A percentile compares a stretch with the other conserved stretches of the same genome.
Conservation (phyloP, 2,113 vertebrate species). For the Apodemus speciosus region DNA sequence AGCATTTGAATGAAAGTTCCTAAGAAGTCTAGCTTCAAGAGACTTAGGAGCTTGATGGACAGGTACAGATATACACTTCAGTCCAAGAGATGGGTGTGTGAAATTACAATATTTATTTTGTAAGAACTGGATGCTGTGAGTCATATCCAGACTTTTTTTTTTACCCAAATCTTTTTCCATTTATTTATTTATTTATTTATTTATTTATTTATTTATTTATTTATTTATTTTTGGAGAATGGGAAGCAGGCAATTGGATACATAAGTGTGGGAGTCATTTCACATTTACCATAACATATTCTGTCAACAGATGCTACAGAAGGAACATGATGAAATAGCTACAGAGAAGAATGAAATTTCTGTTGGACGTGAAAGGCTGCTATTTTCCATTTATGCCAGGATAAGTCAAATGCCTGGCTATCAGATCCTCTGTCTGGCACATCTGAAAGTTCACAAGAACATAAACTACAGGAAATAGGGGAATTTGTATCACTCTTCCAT, state of each 20-base stretch:
- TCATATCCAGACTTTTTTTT: constrained; percentile 6
- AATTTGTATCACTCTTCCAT: not conserved
- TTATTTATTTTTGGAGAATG: too few relatives aligned
- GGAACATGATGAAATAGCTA: not conserved
- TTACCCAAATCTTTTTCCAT: not conserved
- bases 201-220: too few relatives aligned
- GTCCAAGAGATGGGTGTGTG: not conserved
- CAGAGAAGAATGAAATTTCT: constrained; percentile 20
- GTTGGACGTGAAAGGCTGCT: not conserved
- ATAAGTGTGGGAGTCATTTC: not conserved
- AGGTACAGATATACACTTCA: not conserved
- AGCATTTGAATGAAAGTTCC: not conserved
- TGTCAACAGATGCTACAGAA: not conserved
- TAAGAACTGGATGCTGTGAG: constrained; percentile 38
- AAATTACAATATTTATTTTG: constrained; percentile 32
- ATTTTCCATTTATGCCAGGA: not conserved
- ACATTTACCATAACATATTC: not conserved
- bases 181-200: constrained; percentile 27
- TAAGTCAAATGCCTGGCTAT: not conserved
- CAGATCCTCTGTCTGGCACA: not conserved
- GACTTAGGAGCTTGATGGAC: not conserved
- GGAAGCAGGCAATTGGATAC: not conserved
- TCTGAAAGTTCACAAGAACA: constrained; percentile 28
- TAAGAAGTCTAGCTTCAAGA: not conserved
- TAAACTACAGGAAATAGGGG: not conserved